These are phyloP conservation scores for Asteroscopus sphinx DNA, from an alignment of 2,888 invertebrate species.

Conservation along the genomic window DNA sequence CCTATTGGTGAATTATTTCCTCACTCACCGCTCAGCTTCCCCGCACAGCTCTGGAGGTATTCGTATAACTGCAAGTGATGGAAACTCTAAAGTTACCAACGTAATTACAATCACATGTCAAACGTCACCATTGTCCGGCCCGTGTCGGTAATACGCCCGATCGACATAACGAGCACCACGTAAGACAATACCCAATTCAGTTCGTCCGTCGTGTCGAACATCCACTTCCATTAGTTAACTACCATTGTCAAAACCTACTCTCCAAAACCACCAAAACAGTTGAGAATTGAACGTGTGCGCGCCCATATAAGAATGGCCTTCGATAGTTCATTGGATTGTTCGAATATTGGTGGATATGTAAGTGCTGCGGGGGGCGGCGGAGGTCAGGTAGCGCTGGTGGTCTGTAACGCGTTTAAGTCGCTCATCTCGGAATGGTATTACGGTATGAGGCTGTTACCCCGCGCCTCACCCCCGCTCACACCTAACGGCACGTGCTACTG, in stretches of 20 bases:
- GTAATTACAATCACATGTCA: slow-evolving; percentile 56
- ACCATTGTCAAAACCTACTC: slow-evolving; percentile 87
- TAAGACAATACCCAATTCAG: slow-evolving; percentile 79
- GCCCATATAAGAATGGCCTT: slow-evolving; percentile 70
- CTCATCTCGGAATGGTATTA: slow-evolving; percentile 89
- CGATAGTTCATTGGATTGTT: slow-evolving; percentile 61
- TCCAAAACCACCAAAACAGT: slow-evolving; percentile 83
- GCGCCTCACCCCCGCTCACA: slow-evolving; percentile 65
- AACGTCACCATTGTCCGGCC: slow-evolving; percentile 60
- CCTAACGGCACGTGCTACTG: slow-evolving; percentile 73
- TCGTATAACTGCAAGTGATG: slow-evolving; percentile 1
- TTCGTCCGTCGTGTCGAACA: slow-evolving; percentile 68
- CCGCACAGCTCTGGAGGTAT: background rate
- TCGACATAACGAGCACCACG: slow-evolving; percentile 67
- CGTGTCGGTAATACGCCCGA: slow-evolving; percentile 63
- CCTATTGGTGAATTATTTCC: too few species aligned
- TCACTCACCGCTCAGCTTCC: background rate
- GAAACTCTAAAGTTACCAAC: slow-evolving; percentile 45
- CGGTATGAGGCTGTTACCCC: slow-evolving; percentile 75
- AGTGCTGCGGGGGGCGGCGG: slow-evolving; percentile 43
- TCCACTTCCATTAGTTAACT: slow-evolving; percentile 86
- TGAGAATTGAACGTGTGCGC: slow-evolving; percentile 76
- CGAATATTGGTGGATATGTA: slow-evolving; percentile 49
- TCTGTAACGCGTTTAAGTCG: slow-evolving; percentile 86
- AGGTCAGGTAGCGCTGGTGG: slow-evolving; percentile 72